A percentile compares a stretch with the other conserved stretches of the same genome.
Evolutionary conservation across 2,888 invertebrate species (phyloP).

Genomic region (Tanypteryx hageni): DNA sequence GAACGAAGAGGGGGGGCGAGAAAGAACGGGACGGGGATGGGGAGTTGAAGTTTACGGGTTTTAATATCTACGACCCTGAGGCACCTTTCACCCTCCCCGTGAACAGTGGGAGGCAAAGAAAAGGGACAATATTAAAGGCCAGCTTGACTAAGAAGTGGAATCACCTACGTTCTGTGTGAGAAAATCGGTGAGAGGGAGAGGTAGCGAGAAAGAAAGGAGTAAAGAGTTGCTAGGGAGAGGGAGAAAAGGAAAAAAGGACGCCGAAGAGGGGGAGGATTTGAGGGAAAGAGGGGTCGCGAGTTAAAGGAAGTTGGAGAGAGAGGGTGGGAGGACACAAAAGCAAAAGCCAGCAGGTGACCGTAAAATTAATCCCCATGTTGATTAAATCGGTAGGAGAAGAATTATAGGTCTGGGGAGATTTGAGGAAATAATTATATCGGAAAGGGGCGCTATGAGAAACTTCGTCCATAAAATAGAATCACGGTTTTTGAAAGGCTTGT

Average conservation of each 20-base stretch:
- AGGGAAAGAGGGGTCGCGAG: neutral
- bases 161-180: slow-evolving; percentile 24
- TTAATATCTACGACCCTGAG: slow-evolving; percentile 67
- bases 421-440: slow-evolving; percentile 58
- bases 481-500: slow-evolving; percentile 19
- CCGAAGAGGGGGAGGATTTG: neutral
- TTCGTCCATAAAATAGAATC: slow-evolving; percentile 51
- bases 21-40: slow-evolving; percentile 35
- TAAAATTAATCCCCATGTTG: slow-evolving; percentile 64
- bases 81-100: slow-evolving; percentile 49
- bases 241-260: neutral
- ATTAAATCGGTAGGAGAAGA: slow-evolving; percentile 61
- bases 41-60: slow-evolving; percentile 67
- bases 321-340: neutral
- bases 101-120: slow-evolving; percentile 50
- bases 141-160: slow-evolving; percentile 8
- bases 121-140: slow-evolving; percentile 64
- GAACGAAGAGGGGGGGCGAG: neutral
- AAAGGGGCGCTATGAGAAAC: slow-evolving; percentile 3
- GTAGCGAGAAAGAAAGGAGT: neutral
- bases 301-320: neutral
- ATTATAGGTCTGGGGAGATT: slow-evolving; percentile 43
- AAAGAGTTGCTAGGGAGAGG: neutral
- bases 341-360: slow-evolving; percentile 52
- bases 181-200: neutral